A percentile compares a stretch with the other conserved stretches of the same genome.
Evolutionary conservation across 1,140 invertebrate genomes (phyloP).

Genomic region (Drosophila ercepeae): DNA sequence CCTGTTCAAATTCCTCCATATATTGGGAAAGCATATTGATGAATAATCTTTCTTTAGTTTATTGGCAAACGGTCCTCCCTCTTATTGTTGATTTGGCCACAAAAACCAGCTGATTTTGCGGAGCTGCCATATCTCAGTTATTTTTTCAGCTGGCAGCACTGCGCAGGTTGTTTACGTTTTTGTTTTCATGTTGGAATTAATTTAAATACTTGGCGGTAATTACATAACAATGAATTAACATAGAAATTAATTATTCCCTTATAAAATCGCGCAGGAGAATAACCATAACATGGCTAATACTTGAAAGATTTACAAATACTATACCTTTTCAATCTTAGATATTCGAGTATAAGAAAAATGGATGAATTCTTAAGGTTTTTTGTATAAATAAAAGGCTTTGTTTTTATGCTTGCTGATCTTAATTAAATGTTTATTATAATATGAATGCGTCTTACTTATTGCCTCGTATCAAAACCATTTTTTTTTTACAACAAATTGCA

Average conservation of each 20-base stretch:
- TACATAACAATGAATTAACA: slow-evolving; percentile 23
- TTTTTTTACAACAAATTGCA: slow-evolving; percentile 70
- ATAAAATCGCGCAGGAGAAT: no score
- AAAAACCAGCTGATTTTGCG: slow-evolving; percentile 30
- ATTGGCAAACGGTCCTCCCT: slow-evolving; percentile 61
- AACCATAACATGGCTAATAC: no score
- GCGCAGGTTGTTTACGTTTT: slow-evolving; percentile 23
- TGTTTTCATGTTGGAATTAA: slow-evolving; percentile 7
- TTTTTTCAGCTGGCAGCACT: slow-evolving; percentile 12
- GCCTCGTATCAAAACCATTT: slow-evolving; percentile 72
- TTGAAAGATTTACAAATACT: no score
- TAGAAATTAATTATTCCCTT: no score
- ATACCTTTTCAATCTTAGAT: neutral
- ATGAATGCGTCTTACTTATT: slow-evolving; percentile 58
- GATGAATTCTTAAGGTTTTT: no score
- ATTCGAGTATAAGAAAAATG: no score
- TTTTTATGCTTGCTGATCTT: slow-evolving; percentile 32
- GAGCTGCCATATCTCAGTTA: slow-evolving; percentile 26
- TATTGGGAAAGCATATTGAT: slow-evolving; percentile 92
- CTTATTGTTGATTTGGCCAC: slow-evolving; percentile 10
- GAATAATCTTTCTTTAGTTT: slow-evolving; percentile 60
- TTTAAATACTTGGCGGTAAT: slow-evolving; percentile 30
- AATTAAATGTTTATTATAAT: slow-evolving; percentile 56
- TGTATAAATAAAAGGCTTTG: neutral
- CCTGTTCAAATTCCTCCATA: slow-evolving; percentile 92